Evolutionary conservation across 2,888 invertebrate genomes (phyloP).

Genomic region (Mimachlamys varia): DNA sequence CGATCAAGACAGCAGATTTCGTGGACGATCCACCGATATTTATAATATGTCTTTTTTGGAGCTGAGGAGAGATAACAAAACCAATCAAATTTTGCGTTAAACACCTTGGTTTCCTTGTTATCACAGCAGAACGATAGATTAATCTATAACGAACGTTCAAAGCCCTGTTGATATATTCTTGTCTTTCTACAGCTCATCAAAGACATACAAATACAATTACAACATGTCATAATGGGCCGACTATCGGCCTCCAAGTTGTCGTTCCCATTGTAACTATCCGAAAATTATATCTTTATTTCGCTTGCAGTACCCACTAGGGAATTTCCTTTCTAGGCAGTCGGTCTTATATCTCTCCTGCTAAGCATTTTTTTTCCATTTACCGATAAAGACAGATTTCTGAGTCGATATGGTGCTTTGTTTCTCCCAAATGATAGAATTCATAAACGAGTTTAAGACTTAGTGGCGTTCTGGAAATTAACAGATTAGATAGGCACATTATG

Average conservation of each 20-base stretch:
- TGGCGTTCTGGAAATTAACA: background rate
- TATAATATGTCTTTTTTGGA: too few species aligned
- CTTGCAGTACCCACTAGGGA: background rate
- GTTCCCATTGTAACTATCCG: background rate
- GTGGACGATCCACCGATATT: too few species aligned
- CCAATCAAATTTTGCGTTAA: background rate
- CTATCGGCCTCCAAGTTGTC: background rate
- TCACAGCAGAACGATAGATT: background rate
- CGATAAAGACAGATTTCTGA: background rate
- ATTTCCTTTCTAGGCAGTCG: background rate
- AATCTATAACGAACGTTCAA: background rate
- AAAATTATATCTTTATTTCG: background rate
- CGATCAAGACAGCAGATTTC: too few species aligned
- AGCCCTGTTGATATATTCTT: background rate
- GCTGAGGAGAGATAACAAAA: background rate
- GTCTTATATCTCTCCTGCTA: background rate
- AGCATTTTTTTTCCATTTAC: background rate
- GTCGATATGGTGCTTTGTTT: conserved; percentile 8
- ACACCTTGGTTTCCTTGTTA: background rate
- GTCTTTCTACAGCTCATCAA: background rate
- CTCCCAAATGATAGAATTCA: background rate
- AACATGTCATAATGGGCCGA: background rate
- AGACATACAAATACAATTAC: background rate
- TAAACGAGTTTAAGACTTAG: background rate
- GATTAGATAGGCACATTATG: background rate